These are phyloP conservation scores for Nephrotoma appendiculata DNA, from an alignment of 2,888 invertebrate species.

Conservation along the genomic window DNA sequence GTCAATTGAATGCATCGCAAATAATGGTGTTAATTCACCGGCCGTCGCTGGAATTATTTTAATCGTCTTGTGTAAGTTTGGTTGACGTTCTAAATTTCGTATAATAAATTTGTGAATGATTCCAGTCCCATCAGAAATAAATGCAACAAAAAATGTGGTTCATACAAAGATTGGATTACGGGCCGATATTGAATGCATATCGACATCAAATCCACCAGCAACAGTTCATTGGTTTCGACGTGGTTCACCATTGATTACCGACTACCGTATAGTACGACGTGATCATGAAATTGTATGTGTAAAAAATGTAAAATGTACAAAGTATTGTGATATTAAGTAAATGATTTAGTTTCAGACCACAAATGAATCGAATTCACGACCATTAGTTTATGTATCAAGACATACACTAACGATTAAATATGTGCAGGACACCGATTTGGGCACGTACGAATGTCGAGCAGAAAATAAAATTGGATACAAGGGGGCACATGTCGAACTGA, in stretches of 20 bases:
- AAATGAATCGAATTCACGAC: constrained; percentile 29
- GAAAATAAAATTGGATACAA: constrained; percentile 59
- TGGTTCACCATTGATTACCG: constrained; percentile 37
- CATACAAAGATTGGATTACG: constrained; percentile 60
- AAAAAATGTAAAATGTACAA: background rate
- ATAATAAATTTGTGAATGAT: background rate
- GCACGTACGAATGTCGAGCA: constrained; percentile 64
- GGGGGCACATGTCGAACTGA: constrained; percentile 54
- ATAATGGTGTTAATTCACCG: constrained; percentile 61
- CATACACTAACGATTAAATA: constrained; percentile 53
- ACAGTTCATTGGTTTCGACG: constrained; percentile 53
- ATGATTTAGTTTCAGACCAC: constrained; percentile 7
- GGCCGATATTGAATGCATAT: constrained; percentile 50
- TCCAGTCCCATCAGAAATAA: constrained; percentile 43
- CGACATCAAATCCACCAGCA: constrained; percentile 55
- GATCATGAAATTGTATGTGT: constrained; percentile 27
- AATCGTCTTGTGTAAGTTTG: constrained; percentile 51
- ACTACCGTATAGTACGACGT: constrained; percentile 25
- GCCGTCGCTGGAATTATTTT: constrained; percentile 51
- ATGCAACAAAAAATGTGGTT: constrained; percentile 48
- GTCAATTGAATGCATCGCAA: constrained; percentile 54
- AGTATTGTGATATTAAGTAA: background rate
- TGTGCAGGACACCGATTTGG: constrained; percentile 54
- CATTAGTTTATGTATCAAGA: constrained; percentile 31
- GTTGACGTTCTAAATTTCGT: background rate